phyloP scores from a whole-genome alignment of 2,888 invertebrate species.

The Eulithis testata region DNA sequence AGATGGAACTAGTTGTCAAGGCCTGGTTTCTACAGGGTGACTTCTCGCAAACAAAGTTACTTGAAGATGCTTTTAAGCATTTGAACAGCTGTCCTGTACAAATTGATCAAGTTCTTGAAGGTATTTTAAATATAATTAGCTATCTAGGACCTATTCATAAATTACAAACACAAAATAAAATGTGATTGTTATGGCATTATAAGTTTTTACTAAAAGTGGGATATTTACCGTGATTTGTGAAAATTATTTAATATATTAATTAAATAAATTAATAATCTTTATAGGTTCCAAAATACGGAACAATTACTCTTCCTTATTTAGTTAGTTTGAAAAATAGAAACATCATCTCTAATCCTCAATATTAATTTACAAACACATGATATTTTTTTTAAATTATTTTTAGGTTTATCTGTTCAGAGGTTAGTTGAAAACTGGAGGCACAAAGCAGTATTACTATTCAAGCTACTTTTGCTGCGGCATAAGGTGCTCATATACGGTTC shows the following conservation, averaged over 20 bases:
- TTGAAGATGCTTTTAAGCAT: conserved; percentile 96
- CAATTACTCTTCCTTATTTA: too few species aligned
- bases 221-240: too few species aligned
- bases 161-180: too few species aligned
- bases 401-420: conserved; percentile 92
- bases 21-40: conserved; percentile 98
- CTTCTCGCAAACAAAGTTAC: conserved; percentile 93
- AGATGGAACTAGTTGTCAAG: conserved; percentile 97
- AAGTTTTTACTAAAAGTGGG: too few species aligned
- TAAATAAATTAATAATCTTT: too few species aligned
- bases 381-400: background rate
- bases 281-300: too few species aligned
- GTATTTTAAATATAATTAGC: conserved; percentile 47
- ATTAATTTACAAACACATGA: too few species aligned
- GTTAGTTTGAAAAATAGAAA: too few species aligned
- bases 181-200: too few species aligned
- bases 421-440: conserved; percentile 94
- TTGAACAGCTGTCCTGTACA: conserved; percentile 92
- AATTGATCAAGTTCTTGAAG: conserved; percentile 79
- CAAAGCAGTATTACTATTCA: conserved; percentile 96
- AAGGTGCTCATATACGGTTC: conserved; percentile 96
- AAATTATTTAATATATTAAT: too few species aligned
- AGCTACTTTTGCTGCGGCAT: conserved; percentile 94
- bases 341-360: too few species aligned
- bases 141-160: too few species aligned